Base-by-base conservation (phyloP, 2,113 vertebrate species). In the Apteryx mantelli region DNA sequence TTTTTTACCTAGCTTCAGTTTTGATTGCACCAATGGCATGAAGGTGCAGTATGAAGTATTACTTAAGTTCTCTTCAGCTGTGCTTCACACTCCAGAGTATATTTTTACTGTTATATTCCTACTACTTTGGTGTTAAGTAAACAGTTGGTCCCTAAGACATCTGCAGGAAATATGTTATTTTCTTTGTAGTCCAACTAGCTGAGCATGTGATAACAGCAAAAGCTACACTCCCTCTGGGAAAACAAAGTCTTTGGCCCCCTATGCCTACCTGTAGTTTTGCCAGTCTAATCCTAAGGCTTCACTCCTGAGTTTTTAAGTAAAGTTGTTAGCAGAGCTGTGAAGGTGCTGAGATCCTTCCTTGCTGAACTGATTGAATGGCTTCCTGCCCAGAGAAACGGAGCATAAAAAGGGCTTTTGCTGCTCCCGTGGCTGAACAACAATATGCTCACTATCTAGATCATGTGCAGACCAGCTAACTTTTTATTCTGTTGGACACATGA, bases 401-500 rank as follows among this genome's bases (percentile, higher is more conserved):
- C 0, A 0, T 24, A 42, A 40, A 19, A 22, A 48, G 6, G 11
- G 5, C 38, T 86, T 34, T 55, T 78, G 60, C 58, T 74, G 30
- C 30, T 66, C 36, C 63, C 87, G 64, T 50, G 73, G 18, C 38
- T 89, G 58, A 76, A 74, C 17, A 84, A 53, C 70, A 89, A 61
- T 63, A 80, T 68, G 48, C 38, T 93, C 89, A 38, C 44, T 86
- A 64, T 53, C 36, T 50, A 48, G 80, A 91, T 28, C 53, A 68
- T 0, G 0, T 87, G 74, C 88, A 76, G 53, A 65, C 58, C 74
- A 93, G 86, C 56, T 79, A 82, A 83, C 81, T 95, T 91, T 52
- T 91, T 83, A 55, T 46, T 87, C n/a, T 63, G 40, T 69, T 96
- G 92, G 84, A 95, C 91, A 46, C 26, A 10, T 28, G 48, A 73